These are phyloP conservation scores for Melieria picta DNA, from an alignment of 2,888 invertebrate species.

Conservation along the genomic window DNA sequence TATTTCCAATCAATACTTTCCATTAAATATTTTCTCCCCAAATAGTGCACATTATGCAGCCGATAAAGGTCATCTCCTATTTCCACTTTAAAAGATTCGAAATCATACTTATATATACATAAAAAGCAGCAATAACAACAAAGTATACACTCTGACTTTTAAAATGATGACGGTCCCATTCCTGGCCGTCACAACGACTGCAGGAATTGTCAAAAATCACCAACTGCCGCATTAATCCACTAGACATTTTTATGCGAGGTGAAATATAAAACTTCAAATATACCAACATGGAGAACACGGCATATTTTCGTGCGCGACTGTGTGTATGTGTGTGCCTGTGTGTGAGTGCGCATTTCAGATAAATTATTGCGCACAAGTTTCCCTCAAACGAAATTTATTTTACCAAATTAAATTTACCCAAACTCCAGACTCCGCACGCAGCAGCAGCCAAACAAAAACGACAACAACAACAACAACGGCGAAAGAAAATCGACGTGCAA, in stretches of 20 bases:
- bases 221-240: conserved; percentile 60
- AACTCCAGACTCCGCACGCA: too few relatives aligned
- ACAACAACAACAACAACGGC: conserved; percentile 3
- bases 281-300: not conserved
- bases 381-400: not conserved
- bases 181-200: not conserved
- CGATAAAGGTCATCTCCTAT: too few relatives aligned
- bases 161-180: too few relatives aligned
- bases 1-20: too few relatives aligned
- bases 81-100: too few relatives aligned
- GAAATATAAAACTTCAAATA: conserved; percentile 57
- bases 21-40: too few relatives aligned
- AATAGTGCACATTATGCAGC: too few relatives aligned
- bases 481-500: too few relatives aligned
- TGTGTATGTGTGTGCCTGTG: conserved; percentile 13
- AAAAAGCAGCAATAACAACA: too few relatives aligned
- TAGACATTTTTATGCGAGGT: conserved; percentile 57
- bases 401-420: conserved; percentile 53
- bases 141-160: too few relatives aligned
- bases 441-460: conserved; percentile 24
- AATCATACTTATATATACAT: too few relatives aligned
- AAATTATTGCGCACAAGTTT: conserved; percentile 57
- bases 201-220: conserved; percentile 55
- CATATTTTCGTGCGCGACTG: not conserved
- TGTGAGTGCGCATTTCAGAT: conserved; percentile 56